Conservation (phyloP, 92 coral and sea anemone species). For the Pocillopora meandrina region DNA sequence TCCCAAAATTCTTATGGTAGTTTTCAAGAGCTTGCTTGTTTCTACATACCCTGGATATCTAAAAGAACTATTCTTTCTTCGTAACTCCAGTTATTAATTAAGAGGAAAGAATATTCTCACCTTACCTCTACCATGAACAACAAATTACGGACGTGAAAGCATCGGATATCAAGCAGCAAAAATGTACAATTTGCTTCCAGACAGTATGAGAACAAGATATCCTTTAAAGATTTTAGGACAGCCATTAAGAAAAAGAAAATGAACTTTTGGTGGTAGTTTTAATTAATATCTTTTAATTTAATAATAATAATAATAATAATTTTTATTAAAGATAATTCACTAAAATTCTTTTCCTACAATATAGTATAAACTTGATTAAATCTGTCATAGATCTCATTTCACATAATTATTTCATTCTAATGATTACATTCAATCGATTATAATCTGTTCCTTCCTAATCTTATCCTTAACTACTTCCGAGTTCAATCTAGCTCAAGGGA, state of each 20-base stretch:
- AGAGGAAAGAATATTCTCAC: conserved; percentile 40
- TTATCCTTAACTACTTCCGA: too few relatives aligned
- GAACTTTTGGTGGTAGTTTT: conserved; percentile 26
- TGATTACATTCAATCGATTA: too few relatives aligned
- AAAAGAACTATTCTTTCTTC: not conserved
- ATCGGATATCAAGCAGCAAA: conserved; percentile 28
- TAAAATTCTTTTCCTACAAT: too few relatives aligned
- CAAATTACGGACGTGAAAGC: conserved; percentile 42
- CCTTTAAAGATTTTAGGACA: conserved; percentile 20
- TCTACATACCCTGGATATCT: conserved; percentile 24
- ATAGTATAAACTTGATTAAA: too few relatives aligned
- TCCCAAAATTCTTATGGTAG: conserved; percentile 30
- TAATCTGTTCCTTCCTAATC: too few relatives aligned
- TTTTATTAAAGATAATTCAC: too few relatives aligned
- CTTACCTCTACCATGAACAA: conserved; percentile 9
- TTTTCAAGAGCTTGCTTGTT: conserved; percentile 26
- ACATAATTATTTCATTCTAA: too few relatives aligned
- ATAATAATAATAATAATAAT: too few relatives aligned
- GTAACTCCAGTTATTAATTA: conserved; percentile 39
- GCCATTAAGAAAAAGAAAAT: conserved; percentile 16
- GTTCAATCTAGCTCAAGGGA: too few relatives aligned
- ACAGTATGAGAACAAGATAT: conserved; percentile 45
- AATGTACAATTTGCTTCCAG: conserved; percentile 3
- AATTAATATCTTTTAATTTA: too few relatives aligned
- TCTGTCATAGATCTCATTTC: too few relatives aligned